Evolutionary conservation across 2,888 invertebrate genomes (phyloP), one percentile per base, ranked within the genome.

Genomic region (Agrilus mali): DNA sequence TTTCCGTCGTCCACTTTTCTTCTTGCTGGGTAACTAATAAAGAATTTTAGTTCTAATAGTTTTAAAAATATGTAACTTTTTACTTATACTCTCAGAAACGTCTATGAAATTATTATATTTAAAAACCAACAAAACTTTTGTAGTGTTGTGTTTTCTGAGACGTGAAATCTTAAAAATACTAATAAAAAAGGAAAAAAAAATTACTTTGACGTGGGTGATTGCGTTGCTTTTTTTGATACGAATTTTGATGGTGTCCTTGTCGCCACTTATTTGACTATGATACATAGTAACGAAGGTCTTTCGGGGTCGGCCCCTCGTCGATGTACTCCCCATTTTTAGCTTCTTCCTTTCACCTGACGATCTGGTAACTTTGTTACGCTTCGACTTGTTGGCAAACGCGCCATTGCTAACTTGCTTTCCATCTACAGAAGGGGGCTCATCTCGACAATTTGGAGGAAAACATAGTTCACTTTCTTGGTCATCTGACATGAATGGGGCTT

Each of bases 171-270:
- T 17, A 17, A 17, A 17, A 20, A 6, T 5, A 20, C 7, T 20
- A 6, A 27, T 10, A 4, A 10, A 31, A 14, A 14, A 39, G 17
- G 4, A 2, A 27, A 38, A 40, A n/a, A 8, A 12, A n/a, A 46
- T 46, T 52, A 58, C 56, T 48, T 56, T 58, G 47, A 60, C 60
- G 50, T 63, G 62, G 34, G 63, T 51, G 34, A 59, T 59, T 13
- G 54, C 54, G 52, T 62, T 69, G 56, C 79, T 78, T 65, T 78
- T 80, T 61, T 74, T 77, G 55, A 82, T 82, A 58, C 78, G 74
- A 57, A 82, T 74, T 64, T 80, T 82, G 57, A 82, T 78, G 47
- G 75, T 72, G 55, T 79, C 79, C 58, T 77, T 76, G 57, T 78
- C 79, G 53, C 80, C 74, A 45, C 74, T 75, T 40, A 75, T 73